Evolutionary conservation across 2,888 invertebrate genomes (phyloP), one percentile per base, ranked within the genome.

Genomic region (Melinaea marsaeus): DNA sequence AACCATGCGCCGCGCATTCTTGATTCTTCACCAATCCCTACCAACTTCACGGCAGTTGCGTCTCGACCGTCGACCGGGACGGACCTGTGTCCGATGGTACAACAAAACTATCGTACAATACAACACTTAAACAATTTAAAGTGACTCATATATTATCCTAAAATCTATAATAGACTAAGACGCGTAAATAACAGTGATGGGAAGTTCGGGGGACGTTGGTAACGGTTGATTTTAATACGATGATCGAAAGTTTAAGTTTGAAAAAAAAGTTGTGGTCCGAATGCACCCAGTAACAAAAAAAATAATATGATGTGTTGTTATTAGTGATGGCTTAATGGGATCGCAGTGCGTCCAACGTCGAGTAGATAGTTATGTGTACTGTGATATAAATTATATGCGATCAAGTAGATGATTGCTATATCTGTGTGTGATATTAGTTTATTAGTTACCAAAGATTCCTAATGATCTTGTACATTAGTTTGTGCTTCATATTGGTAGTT

Each of bases 391-490:
- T 86, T 79, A 81, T 83, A 84, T 86, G 83, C 88, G 82, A 79
- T 87, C 84, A 79, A 79, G 83, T 88, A 88, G 86, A 90, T 90
- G 90, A 90, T 89, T 87, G 89, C 80, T 86, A 79, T 78, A 77
- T 75, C 76, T 78, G 76, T 75, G 83, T 87, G 90, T 90, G 90
- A 90, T 90, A 80, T 85, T 90, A 89, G 88, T 87, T 89, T 86
- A 88, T 86, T 90, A 89, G 87, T 89, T 88, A 86, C 90, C 90
- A 90, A 90, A 90, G 90, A 90, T 84, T 90, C 90, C 90, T 89
- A 81, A 90, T 90, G 90, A 90, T 90, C 90, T 90, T 90, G 83
- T 90, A 90, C 84, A 90, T 90, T 87, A 89, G 86, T 85, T 85
- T 90, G 87, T 90, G 90, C 88, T 90, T 90, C 85, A 90, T 90